These are phyloP conservation scores for Molossus alvarezi DNA, from an alignment of 2,797 vertebrate genomes.

Conservation along the genomic window DNA sequence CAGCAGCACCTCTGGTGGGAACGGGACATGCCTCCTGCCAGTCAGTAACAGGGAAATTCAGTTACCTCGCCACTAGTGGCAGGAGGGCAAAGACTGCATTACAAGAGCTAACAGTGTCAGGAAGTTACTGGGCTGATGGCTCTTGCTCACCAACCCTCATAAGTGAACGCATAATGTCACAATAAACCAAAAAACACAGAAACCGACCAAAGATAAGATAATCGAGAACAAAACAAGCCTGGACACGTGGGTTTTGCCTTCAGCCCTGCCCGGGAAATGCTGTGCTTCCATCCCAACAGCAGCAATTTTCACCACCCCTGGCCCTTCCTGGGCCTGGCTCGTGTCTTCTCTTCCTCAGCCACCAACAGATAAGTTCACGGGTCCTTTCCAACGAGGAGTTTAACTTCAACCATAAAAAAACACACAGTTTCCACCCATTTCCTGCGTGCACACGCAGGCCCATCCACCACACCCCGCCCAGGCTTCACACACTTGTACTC, in stretches of 20 bases:
- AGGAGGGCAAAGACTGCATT: constrained; percentile 85
- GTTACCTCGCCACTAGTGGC: constrained; percentile 87
- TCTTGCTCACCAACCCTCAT: constrained; percentile 86
- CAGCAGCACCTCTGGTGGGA: constrained; percentile 83
- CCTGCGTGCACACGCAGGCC: constrained; percentile 45
- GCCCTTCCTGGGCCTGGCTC: constrained; percentile 53
- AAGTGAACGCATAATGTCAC: constrained; percentile 86
- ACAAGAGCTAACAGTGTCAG: constrained; percentile 88
- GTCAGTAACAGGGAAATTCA: constrained; percentile 85
- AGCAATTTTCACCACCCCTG: neutral
- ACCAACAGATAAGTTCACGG: constrained; percentile 63
- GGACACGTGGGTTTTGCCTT: constrained; percentile 53
- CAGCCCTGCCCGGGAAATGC: neutral
- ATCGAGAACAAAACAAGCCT: constrained; percentile 57
- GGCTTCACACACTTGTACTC: neutral
- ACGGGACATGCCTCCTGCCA: constrained; percentile 85
- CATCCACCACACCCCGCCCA: neutral
- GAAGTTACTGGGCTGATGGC: constrained; percentile 85
- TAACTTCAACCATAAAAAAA: constrained; percentile 78
- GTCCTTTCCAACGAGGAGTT: constrained; percentile 72
- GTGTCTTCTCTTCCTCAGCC: neutral
- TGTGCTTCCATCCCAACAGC: neutral
- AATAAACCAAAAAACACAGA: constrained; percentile 80
- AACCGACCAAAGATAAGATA: constrained; percentile 78
- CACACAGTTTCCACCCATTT: neutral